Evolutionary conservation across 2,797 vertebrate genomes (phyloP), one percentile per base, ranked within the genome.

Genomic region (Cyclopterus lumpus): DNA sequence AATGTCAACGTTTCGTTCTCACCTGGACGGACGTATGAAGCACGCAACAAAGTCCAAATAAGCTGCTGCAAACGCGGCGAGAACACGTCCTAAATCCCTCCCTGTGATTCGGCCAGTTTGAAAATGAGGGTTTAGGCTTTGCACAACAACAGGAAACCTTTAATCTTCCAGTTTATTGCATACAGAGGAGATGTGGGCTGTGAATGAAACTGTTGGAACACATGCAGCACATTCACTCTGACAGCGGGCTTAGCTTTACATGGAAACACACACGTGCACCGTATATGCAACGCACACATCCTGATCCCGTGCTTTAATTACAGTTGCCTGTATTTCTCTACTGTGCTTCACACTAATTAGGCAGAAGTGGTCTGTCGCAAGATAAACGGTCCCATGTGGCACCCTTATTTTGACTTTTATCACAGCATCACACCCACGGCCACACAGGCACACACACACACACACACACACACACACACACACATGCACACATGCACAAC

Each of bases 351-450:
- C 86, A 79, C 90, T 95, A 95, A 95, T 95, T 95, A 94, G 93
- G 94, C 91, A 92, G 93, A 93, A 93, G 91, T 90, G 91, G 92
- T 93, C 75, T 89, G 90, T 91, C 84, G 79, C 76, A 49, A 88
- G 91, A 91, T 93, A 94, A 95, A 92, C 83, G 89, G 76, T 95
- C 89, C 94, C 94, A 94, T 95, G 92, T 93, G 94, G 89, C 86
- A 51, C 36, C 66, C 86, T 88, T 89, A 88, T 89, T 94, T 88
- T 75, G 87, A 91, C 86, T 92, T 91, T 91, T 91, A 90, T 84
- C 78, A 71, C 77, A 34, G 79, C 83, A 24, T 77, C 82, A 72
- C 80, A 71, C 86, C 67, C 77, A 67, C 48, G 67, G 44, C 44
- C 44, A 24, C 24, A 26, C 9, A 24, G 4, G 5, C 22, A 14